Evolutionary conservation across 2,113 vertebrate genomes (phyloP).

Genomic region (Bagarius yarrelli): DNA sequence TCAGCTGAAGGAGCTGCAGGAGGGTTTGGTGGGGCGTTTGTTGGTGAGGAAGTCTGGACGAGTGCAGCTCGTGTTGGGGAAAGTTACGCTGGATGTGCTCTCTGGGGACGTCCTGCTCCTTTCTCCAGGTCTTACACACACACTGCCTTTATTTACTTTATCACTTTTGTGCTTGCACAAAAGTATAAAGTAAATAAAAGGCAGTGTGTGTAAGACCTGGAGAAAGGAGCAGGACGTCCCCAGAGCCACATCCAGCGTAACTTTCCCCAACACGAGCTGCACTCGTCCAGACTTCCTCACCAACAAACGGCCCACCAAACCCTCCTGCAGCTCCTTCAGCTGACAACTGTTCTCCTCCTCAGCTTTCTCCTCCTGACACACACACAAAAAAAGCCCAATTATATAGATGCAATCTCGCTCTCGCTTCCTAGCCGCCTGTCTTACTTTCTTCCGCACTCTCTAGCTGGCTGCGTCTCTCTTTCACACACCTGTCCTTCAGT

Average conservation of each 20-base stretch:
- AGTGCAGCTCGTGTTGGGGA: conserved; percentile 90
- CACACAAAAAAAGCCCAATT: background rate
- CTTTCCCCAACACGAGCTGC: conserved; percentile 88
- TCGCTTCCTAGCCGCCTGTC: too few relatives aligned
- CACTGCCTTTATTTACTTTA: background rate
- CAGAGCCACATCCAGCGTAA: conserved; percentile 88
- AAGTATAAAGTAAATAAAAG: background rate
- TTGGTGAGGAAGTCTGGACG: conserved; percentile 87
- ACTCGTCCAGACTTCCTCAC: conserved; percentile 89
- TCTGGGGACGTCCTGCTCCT: conserved; percentile 87
- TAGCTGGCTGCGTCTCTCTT: too few relatives aligned
- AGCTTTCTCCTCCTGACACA: conserved; percentile 73
- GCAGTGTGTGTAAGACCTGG: conserved; percentile 73
- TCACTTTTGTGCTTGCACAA: background rate
- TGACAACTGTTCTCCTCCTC: conserved; percentile 81
- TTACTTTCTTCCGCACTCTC: too few relatives aligned
- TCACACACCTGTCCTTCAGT: conserved; percentile 77
- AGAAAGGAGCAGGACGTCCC: conserved; percentile 90
- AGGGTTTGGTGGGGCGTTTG: conserved; percentile 91
- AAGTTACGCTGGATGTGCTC: conserved; percentile 89
- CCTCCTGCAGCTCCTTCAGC: conserved; percentile 86
- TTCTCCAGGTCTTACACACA: conserved; percentile 81
- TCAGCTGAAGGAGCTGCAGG: conserved; percentile 82
- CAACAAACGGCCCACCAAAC: conserved; percentile 88
- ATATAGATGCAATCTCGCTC: too few relatives aligned